Evolutionary conservation across 2,113 vertebrate species (phyloP), one percentile per base, ranked within the genome.

Genomic region (Kryptolebias marmoratus): DNA sequence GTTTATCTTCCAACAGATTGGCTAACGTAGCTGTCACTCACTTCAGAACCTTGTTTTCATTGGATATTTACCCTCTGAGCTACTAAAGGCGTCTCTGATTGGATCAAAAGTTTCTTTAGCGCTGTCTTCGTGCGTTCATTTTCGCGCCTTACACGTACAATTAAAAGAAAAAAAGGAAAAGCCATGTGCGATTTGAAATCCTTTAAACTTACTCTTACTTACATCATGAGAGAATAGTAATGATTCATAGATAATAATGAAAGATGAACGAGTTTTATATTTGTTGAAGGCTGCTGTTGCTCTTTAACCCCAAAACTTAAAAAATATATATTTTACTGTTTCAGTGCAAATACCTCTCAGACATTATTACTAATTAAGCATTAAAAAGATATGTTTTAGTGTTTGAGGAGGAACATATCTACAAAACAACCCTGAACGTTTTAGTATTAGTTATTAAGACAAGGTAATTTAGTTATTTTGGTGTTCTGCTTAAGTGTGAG

Each of bases 91-190:
- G 62, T n/a, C 16, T 77, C 15, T 80, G 74, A 84, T 87, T 87
- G 83, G 77, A 16, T 7, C 5, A 67, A 44, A 32, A 44, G 2
- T 42, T 42, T 4, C 2, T 18, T 3, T 0, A 39, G 18, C 13
- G 57, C 11, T 16, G n/a, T 9, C 27, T 61, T 59, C 16, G 30
- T 48, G 1, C 42, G 18, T 62, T 66, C 2, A 22, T 49, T 83
- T 85, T 81, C 32, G 75, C 87, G 83, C 83, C 54, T 1, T 27
- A 11, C 32, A 59, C 12, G 11, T 28, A 22, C 22, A 22, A 22
- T 22, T 22, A 13, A 31, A 9, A 31, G 0, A 7, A 62, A 62
- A n/a, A 18, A 3, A 27, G 3, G 5, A 50, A 4, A 2, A 12
- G 14, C 2, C 14, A 4, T 7, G 48, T 3, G 6, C 3, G 6